phyloP scores from a whole-genome alignment of 2,113 vertebrate genomes.

The Cisticola juncidis region DNA sequence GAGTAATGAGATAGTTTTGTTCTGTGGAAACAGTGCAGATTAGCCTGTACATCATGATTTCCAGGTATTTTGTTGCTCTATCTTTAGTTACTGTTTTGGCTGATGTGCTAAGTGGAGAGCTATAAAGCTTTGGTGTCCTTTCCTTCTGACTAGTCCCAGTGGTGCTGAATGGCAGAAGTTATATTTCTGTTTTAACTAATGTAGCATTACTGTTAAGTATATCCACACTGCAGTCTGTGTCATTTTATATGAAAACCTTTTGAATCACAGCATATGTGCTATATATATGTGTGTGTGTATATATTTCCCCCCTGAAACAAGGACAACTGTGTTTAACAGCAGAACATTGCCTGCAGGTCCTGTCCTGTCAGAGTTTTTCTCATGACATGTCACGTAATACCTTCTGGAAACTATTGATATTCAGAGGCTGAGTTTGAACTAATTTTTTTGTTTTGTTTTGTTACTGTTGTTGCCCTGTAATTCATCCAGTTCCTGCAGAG shows the following conservation, averaged over 20 bases:
- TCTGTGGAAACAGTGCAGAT: background rate
- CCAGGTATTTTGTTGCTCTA: background rate
- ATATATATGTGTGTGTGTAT: background rate
- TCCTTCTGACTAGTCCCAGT: background rate
- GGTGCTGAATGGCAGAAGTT: background rate
- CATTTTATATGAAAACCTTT: background rate
- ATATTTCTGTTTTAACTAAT: background rate
- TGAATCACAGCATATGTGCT: background rate
- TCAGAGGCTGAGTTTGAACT: background rate
- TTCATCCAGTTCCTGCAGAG: background rate
- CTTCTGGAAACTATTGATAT: background rate
- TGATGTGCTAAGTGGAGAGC: background rate
- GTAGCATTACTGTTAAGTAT: background rate
- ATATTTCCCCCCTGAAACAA: background rate
- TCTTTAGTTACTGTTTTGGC: background rate
- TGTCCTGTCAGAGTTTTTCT: background rate
- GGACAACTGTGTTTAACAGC: background rate
- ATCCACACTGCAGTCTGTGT: background rate
- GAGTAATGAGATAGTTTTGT: conserved; percentile 3
- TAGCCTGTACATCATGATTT: background rate
- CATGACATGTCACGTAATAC: rapidly evolving
- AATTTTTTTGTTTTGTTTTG: background rate
- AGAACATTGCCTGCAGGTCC: background rate
- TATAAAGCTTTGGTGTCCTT: background rate
- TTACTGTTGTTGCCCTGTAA: background rate